These are phyloP conservation scores for Pangasius mekongensis DNA, from an alignment of 2,797 vertebrate genomes.

Conservation along the genomic window DNA sequence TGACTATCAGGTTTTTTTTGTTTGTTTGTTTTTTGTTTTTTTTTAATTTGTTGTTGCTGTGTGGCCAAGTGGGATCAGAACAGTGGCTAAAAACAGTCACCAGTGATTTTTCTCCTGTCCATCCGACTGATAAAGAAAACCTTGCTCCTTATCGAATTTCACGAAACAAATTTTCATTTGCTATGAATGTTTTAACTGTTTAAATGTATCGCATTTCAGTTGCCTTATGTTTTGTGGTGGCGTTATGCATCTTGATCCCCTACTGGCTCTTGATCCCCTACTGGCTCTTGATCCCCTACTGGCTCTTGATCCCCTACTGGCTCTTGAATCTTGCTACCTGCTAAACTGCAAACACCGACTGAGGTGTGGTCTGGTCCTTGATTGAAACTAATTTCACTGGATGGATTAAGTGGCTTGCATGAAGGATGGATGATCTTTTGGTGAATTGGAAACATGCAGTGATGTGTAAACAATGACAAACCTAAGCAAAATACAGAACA, in stretches of 20 bases:
- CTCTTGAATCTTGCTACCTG: not conserved
- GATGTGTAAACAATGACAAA: not conserved
- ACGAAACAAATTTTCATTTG: not conserved
- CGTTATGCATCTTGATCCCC: not conserved
- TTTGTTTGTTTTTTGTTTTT: not conserved
- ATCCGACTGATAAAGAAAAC: not conserved
- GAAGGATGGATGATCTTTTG: not conserved
- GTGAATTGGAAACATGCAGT: not conserved
- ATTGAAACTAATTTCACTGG: not conserved
- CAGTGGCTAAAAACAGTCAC: not conserved
- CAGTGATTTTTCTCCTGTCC: not conserved
- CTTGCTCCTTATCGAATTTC: not conserved
- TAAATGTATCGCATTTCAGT: not conserved
- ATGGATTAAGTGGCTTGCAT: not conserved
- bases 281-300: not conserved
- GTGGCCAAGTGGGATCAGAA: not conserved
- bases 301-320: not conserved
- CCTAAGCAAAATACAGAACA: not conserved
- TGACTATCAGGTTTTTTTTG: not conserved
- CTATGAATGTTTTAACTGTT: not conserved
- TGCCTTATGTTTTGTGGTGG: not conserved
- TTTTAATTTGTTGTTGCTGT: not conserved
- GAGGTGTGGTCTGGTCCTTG: not conserved
- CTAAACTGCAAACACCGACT: not conserved
- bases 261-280: not conserved